Evolutionary conservation across 2,113 vertebrate species (phyloP).

Genomic region (Picathartes gymnocephalus): DNA sequence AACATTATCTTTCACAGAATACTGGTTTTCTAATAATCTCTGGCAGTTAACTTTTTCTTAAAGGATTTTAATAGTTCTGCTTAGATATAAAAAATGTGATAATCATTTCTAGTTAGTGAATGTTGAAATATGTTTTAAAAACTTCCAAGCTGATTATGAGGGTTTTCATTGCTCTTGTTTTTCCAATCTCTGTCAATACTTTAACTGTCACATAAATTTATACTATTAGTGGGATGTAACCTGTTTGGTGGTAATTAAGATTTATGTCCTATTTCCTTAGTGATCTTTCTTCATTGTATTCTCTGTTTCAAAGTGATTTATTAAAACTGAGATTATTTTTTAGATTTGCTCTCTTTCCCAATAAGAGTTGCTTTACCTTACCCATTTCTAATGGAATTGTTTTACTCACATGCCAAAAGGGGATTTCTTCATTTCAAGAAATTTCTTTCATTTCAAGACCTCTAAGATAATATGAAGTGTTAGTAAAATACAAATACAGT

Average conservation of each 20-base stretch:
- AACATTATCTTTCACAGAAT: neutral
- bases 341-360: neutral
- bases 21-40: neutral
- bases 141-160: neutral
- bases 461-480: neutral
- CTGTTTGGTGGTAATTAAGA: neutral
- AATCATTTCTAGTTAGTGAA: neutral
- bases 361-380: neutral
- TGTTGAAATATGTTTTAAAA: neutral
- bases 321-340: neutral
- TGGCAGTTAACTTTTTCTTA: neutral
- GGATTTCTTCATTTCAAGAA: neutral
- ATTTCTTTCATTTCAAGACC: neutral
- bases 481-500: neutral
- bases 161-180: neutral
- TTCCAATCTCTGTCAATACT: neutral
- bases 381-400: neutral
- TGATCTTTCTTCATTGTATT: neutral
- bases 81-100: neutral
- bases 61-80: neutral
- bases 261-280: neutral
- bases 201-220: neutral
- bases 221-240: neutral
- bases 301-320: neutral
- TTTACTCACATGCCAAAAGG: neutral